phyloP scores from a whole-genome alignment of 2,797 vertebrate species.

The Eulemur mongoz region DNA sequence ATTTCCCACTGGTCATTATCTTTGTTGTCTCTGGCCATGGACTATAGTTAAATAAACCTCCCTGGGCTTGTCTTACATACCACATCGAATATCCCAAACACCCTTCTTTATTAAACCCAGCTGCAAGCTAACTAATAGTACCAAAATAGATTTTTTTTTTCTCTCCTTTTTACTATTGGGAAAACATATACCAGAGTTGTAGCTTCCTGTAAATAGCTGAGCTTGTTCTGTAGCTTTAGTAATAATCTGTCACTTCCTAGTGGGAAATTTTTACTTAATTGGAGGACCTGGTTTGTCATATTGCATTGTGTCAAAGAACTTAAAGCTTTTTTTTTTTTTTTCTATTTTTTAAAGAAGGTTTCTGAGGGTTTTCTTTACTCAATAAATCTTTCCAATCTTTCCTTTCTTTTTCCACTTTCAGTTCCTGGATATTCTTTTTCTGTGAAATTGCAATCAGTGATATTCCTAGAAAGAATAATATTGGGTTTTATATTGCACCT shows the following conservation, averaged over 20 bases:
- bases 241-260: conserved; percentile 58
- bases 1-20: conserved; percentile 64
- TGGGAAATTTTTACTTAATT: conserved; percentile 50
- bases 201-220: conserved; percentile 63
- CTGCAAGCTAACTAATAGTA: conserved; percentile 63
- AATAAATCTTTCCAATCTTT: conserved; percentile 13
- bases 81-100: conserved; percentile 66
- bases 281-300: conserved; percentile 22
- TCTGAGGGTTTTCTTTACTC: conserved; percentile 37
- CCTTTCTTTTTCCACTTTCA: conserved; percentile 2
- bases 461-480: conserved; percentile 54
- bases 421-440: conserved; percentile 24
- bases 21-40: conserved; percentile 69
- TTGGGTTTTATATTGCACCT: conserved; percentile 4
- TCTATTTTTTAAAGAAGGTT: conserved; percentile 46
- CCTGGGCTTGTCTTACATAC: conserved; percentile 53
- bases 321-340: conserved; percentile 32
- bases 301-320: conserved; percentile 47
- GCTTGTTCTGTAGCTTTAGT: background rate
- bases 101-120: conserved; percentile 75
- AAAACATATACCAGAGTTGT: conserved; percentile 34
- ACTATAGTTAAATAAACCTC: conserved; percentile 69
- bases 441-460: background rate
- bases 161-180: conserved; percentile 64
- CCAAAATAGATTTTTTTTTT: conserved; percentile 50